These are phyloP conservation scores for Tachina lurida DNA, from an alignment of 2,888 invertebrate species.

Conservation along the genomic window DNA sequence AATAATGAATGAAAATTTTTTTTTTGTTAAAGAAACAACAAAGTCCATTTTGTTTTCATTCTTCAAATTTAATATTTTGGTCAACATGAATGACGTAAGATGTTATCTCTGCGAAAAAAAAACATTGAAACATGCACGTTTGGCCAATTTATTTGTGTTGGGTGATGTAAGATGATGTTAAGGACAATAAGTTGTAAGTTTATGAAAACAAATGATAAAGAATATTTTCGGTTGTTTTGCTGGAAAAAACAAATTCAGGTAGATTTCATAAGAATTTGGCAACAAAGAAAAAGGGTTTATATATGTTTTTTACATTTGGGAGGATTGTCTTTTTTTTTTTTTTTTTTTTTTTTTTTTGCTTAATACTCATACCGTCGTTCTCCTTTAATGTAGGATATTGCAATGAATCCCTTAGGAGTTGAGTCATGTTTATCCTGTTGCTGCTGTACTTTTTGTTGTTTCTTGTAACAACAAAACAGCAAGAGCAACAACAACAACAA, in stretches of 20 bases:
- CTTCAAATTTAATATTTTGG: too few relatives aligned
- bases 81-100: neutral
- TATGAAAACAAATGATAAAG: neutral
- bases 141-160: neutral
- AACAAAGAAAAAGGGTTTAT: slow-evolving; percentile 51
- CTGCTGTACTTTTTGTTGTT: slow-evolving; percentile 69
- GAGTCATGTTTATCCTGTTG: slow-evolving; percentile 67
- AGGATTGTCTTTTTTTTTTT: neutral
- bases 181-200: neutral
- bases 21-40: neutral
- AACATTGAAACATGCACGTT: slow-evolving; percentile 6
- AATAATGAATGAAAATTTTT: neutral
- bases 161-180: neutral
- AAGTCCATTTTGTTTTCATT: neutral
- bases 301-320: slow-evolving; percentile 15
- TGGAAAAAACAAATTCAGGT: slow-evolving; percentile 7
- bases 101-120: neutral
- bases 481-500: neutral
- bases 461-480: neutral
- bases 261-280: slow-evolving; percentile 19
- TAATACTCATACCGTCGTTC: neutral
- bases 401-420: slow-evolving; percentile 44
- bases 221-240: neutral
- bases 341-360: neutral
- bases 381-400: neutral